Percentiles rank a stretch among this genome's conserved stretches.
These are phyloP conservation scores for Sisyra terminalis DNA, from an alignment of 2,888 invertebrate species.

Conservation along the genomic window DNA sequence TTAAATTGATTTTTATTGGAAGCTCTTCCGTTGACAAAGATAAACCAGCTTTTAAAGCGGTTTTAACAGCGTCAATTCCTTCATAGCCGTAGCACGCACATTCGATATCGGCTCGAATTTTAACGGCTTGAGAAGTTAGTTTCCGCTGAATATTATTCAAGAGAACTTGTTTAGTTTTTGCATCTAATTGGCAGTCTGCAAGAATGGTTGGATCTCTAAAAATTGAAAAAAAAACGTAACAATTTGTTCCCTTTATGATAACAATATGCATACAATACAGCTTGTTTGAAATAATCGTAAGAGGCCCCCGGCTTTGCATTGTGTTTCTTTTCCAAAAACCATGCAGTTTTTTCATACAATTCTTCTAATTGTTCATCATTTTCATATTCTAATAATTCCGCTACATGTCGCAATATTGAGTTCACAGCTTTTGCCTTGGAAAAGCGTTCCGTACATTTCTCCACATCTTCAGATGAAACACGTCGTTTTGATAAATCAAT, in stretches of 20 bases:
- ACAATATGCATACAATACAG: constrained; percentile 61
- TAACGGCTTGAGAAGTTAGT: constrained; percentile 92
- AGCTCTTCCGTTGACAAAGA: constrained; percentile 81
- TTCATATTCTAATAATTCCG: constrained; percentile 82
- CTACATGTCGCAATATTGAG: constrained; percentile 93
- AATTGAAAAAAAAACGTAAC: no score
- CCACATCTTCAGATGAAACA: constrained; percentile 94
- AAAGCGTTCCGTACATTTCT: constrained; percentile 95
- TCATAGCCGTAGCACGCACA: constrained; percentile 94
- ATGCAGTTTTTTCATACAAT: constrained; percentile 90
- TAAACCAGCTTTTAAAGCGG: constrained; percentile 78
- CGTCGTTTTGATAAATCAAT: constrained; percentile 98
- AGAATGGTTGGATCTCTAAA: constrained; percentile 83
- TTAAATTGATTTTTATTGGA: constrained; percentile 96
- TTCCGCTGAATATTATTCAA: constrained; percentile 90
- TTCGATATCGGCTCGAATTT: constrained; percentile 85
- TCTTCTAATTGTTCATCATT: constrained; percentile 87
- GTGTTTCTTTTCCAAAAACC: constrained; percentile 95
- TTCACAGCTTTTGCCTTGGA: constrained; percentile 98
- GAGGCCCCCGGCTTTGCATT: constrained; percentile 82
- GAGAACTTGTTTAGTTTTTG: constrained; percentile 79
- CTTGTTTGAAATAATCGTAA: constrained; percentile 97
- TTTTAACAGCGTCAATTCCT: constrained; percentile 96
- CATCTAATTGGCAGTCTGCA: constrained; percentile 90
- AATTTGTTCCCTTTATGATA: constrained; percentile 5